Base-by-base conservation (phyloP, 2,797 vertebrate genomes). In the Zenarchopterus dispar region DNA sequence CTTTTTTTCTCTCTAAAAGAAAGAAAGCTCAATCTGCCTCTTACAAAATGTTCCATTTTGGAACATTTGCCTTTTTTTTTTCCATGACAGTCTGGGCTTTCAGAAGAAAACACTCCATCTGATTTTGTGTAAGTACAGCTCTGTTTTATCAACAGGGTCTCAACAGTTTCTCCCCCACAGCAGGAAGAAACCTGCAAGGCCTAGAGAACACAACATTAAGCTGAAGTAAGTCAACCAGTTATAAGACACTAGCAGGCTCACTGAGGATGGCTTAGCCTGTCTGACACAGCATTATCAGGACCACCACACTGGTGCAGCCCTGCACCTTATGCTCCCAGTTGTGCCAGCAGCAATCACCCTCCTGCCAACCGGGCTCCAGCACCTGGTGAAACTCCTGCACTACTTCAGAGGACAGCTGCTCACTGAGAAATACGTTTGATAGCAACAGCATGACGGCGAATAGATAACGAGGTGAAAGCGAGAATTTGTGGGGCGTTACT, bases 241-340 rank as follows among this genome's bases (percentile, higher is more conserved):
- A n/a, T n/a, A 58, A 58, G 64, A 53, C 54, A 22, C 60, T 69
- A 78, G 79, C 66, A 83, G 61, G 61, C 60, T 73, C 8, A 18
- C 55, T 55, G 53, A 81, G 73, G 79, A 56, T 22, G 68, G 73
- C 72, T 83, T 54, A 85, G 63, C 66, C 60, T 62, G 81, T 76
- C 66, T 67, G 46, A 70, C 18, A 49, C 59, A 61, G 74, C 75
- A 73, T 75, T 86, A 84, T 88, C 84, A 78, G 73, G 56, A 46
- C 58, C 9, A 72, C 77, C 77, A 85, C 77, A 79, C 59, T 78
- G 69, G 55, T 60, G 77, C 62, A 71, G 50, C 43, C 54, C 60
- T 22, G 48, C 62, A 83, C 73, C 80, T 78, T 64, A 55, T 70
- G 70, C 41, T 77, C 9, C 59, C 65, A 76, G 71, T 73, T 77